A percentile compares a stretch with the other conserved stretches of the same genome.
These are phyloP conservation scores for Hypomecis punctinalis DNA, from an alignment of 2,888 invertebrate genomes.

Conservation along the genomic window DNA sequence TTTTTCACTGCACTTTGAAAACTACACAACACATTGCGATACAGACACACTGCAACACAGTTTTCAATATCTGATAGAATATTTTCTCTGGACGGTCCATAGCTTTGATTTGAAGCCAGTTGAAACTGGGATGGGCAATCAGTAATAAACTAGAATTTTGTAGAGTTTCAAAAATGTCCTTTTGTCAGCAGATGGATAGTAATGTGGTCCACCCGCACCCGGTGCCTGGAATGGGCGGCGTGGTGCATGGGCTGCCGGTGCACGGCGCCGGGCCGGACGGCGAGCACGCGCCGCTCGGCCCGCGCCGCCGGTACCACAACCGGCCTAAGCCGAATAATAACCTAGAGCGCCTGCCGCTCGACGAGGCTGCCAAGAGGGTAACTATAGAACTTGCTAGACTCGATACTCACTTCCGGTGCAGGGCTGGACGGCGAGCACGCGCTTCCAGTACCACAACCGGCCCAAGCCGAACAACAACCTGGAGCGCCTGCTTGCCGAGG, in stretches of 20 bases:
- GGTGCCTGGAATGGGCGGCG: constrained; percentile 69
- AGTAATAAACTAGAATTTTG: too few species aligned
- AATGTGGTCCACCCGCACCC: constrained; percentile 73
- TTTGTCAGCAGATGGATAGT: constrained; percentile 69
- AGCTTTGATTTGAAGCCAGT: too few species aligned
- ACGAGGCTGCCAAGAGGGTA: constrained; percentile 89
- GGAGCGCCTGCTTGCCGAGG: constrained; percentile 88
- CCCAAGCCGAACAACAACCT: constrained; percentile 73
- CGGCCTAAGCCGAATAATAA: constrained; percentile 74
- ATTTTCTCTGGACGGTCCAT: too few species aligned
- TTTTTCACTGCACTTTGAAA: too few species aligned
- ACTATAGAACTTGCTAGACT: neutral
- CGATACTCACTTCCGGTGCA: constrained; percentile 49
- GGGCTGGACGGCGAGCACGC: constrained; percentile 77
- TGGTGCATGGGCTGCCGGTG: constrained; percentile 74
- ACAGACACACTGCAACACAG: too few species aligned
- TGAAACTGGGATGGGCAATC: too few species aligned
- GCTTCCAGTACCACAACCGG: constrained; percentile 73
- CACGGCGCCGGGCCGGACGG: constrained; percentile 77
- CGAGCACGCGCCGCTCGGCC: constrained; percentile 72
- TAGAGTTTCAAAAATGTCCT: neutral
- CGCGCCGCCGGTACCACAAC: constrained; percentile 75
- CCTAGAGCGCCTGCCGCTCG: constrained; percentile 86
- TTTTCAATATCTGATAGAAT: too few species aligned
- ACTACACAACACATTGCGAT: too few species aligned